Conservation (phyloP, 2,797 vertebrate species). For the Agapornis canus region DNA sequence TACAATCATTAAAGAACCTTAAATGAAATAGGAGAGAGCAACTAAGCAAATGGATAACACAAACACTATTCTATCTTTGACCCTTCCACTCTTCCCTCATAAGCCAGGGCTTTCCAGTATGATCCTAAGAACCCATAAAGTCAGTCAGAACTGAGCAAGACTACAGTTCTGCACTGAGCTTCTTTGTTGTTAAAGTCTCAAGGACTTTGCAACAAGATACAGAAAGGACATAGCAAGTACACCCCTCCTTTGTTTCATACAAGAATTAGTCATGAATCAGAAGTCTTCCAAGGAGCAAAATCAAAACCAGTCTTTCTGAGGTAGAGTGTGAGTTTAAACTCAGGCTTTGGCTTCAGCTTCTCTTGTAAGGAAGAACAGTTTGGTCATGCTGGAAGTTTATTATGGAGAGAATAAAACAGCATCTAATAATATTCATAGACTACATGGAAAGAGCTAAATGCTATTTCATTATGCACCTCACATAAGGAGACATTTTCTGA, state of each 20-base stretch:
- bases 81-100: rapidly evolving
- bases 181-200: background rate
- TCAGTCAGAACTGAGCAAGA: background rate
- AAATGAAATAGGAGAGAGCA: background rate
- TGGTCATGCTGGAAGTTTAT: background rate
- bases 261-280: background rate
- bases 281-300: background rate
- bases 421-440: background rate
- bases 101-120: background rate
- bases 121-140: background rate
- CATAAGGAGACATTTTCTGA: background rate
- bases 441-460: background rate
- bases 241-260: background rate
- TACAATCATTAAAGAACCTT: background rate
- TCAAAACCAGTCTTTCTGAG: background rate
- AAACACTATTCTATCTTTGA: background rate
- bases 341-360: background rate
- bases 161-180: background rate
- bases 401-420: background rate
- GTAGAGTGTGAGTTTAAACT: background rate
- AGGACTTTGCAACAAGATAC: background rate
- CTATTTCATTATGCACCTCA: background rate
- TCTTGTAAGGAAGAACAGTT: background rate
- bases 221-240: background rate
- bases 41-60: background rate